Evolutionary conservation across 1,140 invertebrate genomes (phyloP).

Genomic region (Chymomyza costata): DNA sequence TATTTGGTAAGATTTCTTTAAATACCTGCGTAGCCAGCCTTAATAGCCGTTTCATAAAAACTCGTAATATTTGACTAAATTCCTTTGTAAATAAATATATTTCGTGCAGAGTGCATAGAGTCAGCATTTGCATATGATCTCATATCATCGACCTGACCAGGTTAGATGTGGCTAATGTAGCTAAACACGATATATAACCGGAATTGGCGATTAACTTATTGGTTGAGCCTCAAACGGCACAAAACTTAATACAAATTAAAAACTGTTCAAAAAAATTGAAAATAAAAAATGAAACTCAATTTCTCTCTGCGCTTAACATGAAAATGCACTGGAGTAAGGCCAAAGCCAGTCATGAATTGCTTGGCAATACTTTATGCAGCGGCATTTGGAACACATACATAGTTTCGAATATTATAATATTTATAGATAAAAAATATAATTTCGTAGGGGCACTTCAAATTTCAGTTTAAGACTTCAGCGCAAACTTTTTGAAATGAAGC

Average conservation of each 20-base stretch:
- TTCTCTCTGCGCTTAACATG: neutral
- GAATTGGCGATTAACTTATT: conserved; percentile 2
- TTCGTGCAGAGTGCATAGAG: neutral
- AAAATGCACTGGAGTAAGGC: neutral
- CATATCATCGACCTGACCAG: neutral
- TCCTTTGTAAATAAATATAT: neutral
- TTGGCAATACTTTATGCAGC: too few species aligned
- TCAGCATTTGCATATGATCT: neutral
- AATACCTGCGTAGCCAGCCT: neutral
- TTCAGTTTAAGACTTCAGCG: too few species aligned
- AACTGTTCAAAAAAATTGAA: neutral
- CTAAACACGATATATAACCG: neutral
- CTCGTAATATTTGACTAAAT: too few species aligned
- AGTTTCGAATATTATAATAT: too few species aligned
- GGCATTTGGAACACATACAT: neutral
- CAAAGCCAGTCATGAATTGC: too few species aligned
- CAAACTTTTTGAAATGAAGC: conserved; percentile 12
- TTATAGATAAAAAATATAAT: too few species aligned
- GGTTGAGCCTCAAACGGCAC: too few species aligned
- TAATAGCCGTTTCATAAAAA: too few species aligned
- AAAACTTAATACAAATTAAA: neutral
- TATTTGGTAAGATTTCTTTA: conserved; percentile 31
- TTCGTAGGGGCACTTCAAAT: too few species aligned
- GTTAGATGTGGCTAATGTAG: neutral
- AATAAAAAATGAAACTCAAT: neutral